Base-by-base conservation (phyloP, 2,797 vertebrate genomes). In the Peromyscus melanophrys region DNA sequence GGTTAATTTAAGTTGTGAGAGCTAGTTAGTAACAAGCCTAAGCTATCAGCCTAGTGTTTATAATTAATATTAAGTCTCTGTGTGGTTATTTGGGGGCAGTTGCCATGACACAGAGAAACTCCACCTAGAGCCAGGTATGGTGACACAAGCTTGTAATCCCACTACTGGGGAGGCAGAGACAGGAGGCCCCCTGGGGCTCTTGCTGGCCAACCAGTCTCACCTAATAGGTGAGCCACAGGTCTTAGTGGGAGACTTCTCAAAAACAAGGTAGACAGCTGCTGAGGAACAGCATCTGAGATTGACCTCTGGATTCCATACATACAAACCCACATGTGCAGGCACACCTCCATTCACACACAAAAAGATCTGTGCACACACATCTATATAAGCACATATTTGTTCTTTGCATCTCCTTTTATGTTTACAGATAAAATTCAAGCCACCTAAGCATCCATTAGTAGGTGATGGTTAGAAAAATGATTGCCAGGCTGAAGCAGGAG, bases 341-440 rank as follows among this genome's bases (percentile, higher is more conserved):
- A 59, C 19, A 29, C n/a, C 12, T 61, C 14, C 80, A 40, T 25
- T 12, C 31, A 81, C 52, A 59, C 52, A 57, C 2, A 49, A 27
- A 82, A 43, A 85, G 10, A 31, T 65, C 40, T 49, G 34, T 23
- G 40, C 12, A 46, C 59, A 67, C 4, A 34, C 59, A 86, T 65
- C 27, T 7, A 29, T 52, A n/a, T 55, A 37, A 77, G 23, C 59
- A 49, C 55, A 25, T 43, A 34, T 59, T 19, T 88, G 23, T 65
- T 95, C 67, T 31, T 89, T 84, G 61, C 0, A 67, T n/a, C 80
- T 97, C n/a, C 92, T 46, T 92, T 92, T 85, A 9, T 93, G 69
- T 90, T 88, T 80, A 85, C 65, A 93, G 92, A 93, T 81, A 92
- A 96, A 93, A 95, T 59, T 2, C 43, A 77, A 95, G 82, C 65